Base-by-base conservation (phyloP, 2,113 vertebrate species). In the Microcebus lehilahytsara region DNA sequence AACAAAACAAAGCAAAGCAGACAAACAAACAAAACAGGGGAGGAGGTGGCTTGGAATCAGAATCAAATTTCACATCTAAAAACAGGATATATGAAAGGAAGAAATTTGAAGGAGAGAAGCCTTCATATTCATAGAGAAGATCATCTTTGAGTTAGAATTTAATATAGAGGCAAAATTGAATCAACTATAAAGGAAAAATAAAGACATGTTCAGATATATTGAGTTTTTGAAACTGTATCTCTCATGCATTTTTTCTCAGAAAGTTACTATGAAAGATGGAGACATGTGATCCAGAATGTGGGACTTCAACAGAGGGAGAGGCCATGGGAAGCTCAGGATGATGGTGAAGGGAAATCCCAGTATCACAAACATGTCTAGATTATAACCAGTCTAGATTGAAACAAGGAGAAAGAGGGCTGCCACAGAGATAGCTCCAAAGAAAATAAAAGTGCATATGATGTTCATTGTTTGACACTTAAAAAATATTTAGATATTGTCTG, bases 121-220 rank as follows among this genome's bases (percentile, higher is more conserved):
- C 27, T 75, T 91, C 12, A 71, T 53, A 94, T 95, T 89, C 20
- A 58, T n/a, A 93, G 27, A 78, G 53, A 75, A 71, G 34, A 53
- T 77, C 79, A 64, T 46, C 6, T 83, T 51, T 19, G 30, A 40
- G 13, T 91, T 92, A 72, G 27, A 94, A 85, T 94, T 92, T 80
- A 96, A 53, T 80, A 86, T 60, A 12, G 25, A 90, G 11, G 5
- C 34, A 79, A 89, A 64, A 40, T 16, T 80, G 20, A 95, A 69
- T 49, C 13, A 96, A 89, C 53, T n/a, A 79, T n/a, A 9, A 91
- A 87, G 37, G 14, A 16, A 84, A 93, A 94, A 72, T 84, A 94
- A 94, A 95, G 42, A 58, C n/a, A 71, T 12, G 4, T 22, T 93
- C 25, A 77, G 40, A 88, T 13, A 71, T 78, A 22, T 8, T 51